Conservation (phyloP, 2,888 invertebrate genomes). For the Tanytarsus gracilentus region DNA sequence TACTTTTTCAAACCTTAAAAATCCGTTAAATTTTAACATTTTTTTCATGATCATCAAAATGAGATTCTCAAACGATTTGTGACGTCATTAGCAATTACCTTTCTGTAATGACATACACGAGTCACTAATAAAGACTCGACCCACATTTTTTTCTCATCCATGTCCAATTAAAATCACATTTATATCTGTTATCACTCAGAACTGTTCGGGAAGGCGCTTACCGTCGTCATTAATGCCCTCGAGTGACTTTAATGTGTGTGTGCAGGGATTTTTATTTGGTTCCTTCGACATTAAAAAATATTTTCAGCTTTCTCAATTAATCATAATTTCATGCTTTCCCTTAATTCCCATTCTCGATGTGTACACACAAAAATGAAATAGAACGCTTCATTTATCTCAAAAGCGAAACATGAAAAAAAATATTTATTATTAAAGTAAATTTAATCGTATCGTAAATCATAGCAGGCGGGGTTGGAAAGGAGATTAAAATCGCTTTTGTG, state of each 20-base stretch:
- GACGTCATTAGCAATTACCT: no score
- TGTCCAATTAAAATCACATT: background rate
- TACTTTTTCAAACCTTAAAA: no score
- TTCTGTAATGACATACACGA: no score
- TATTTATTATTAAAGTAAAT: background rate
- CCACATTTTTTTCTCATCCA: background rate
- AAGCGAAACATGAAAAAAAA: background rate
- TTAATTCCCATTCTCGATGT: background rate
- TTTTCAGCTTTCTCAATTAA: background rate
- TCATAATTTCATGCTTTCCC: conserved; percentile 14
- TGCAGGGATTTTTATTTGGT: background rate
- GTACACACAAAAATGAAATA: background rate
- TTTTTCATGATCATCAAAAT: no score
- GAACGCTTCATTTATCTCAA: conserved; percentile 3
- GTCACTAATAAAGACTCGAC: background rate
- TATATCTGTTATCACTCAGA: background rate
- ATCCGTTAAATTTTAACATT: no score
- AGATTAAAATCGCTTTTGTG: conserved; percentile 1
- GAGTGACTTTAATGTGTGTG: no score
- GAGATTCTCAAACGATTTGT: no score
- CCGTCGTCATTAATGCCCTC: background rate
- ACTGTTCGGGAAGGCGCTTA: background rate
- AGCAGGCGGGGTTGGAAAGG: background rate
- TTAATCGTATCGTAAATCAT: background rate
- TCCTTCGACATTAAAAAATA: background rate